Conservation (phyloP, 2,113 vertebrate species). For the Lonchura striata region DNA sequence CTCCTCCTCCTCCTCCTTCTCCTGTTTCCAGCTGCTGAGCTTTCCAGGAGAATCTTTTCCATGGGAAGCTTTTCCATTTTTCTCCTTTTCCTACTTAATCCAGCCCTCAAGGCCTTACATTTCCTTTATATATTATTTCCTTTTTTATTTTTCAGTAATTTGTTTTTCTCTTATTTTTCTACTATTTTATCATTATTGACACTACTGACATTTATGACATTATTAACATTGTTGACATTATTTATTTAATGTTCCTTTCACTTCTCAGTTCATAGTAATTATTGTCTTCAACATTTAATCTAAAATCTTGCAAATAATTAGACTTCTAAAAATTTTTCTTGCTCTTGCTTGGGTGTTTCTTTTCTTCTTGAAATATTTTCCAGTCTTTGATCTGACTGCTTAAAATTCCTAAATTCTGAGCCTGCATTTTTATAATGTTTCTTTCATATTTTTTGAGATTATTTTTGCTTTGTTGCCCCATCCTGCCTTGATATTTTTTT, state of each 20-base stretch:
- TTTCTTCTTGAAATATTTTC: neutral
- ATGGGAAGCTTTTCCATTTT: too few relatives aligned
- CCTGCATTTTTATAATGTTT: neutral
- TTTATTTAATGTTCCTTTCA: neutral
- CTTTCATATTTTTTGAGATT: neutral
- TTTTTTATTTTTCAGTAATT: neutral
- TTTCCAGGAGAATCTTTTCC: too few relatives aligned
- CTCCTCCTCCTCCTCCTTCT: too few relatives aligned
- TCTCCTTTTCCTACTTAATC: too few relatives aligned
- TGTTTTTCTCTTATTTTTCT: neutral
- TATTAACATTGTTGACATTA: too few relatives aligned
- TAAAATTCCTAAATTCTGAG: neutral
- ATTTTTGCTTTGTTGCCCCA: neutral
- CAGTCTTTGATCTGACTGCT: neutral
- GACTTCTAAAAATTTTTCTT: neutral
- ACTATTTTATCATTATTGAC: neutral
- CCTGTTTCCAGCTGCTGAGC: too few relatives aligned
- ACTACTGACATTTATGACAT: too few relatives aligned
- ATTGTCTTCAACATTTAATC: neutral
- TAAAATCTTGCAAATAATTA: neutral
- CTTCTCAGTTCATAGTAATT: neutral
- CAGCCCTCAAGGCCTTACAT: too few relatives aligned
- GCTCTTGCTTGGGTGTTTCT: neutral
- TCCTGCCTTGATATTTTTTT: neutral
- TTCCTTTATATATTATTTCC: too few relatives aligned